Evolutionary conservation across 2,888 invertebrate genomes (phyloP), one percentile per base, ranked within the genome.

Genomic region (Lepidonotus clava): DNA sequence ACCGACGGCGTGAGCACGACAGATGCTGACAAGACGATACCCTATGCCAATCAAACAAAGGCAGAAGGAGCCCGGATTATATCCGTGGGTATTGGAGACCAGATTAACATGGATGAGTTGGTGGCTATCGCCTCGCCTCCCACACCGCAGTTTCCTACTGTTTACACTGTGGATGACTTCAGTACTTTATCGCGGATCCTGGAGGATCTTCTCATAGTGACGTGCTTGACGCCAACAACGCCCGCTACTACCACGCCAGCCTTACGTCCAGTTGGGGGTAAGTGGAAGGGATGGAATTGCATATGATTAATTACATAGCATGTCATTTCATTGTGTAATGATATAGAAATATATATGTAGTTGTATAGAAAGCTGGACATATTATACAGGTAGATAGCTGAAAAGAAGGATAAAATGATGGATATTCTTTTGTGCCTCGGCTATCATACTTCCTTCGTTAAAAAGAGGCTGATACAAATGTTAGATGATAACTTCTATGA

Each of bases 81-180:
- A 11, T 80, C 83, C 1, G 86, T 86, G 6, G 86, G 86, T 0
- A 83, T 86, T 34, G 80, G 83, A 18, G 21, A 53, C 36, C 46
- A 86, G 61, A 41, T 87, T 5, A 86, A 84, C 66, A 11, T 24
- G 32, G 61, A 2, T 0, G 87, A 87, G 61, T 66, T 87, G 86
- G 24, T 32, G 80, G 77, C 24, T 21, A 87, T 87, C 1, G 87
- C 87, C 40, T 86, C 86, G 21, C 38, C 36, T 0, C 80, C 80
- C 4, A 85, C 5, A 6, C 46, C 28, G 21, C 40, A 53, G 2
- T 61, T 28, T 18, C 11, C 32, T 0, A 83, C 76, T 5, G 84
- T 86, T 24, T 83, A 41, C 51, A 66, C 83, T 6, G 87, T 87
- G 40, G 51, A 51, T 8, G 87, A 86, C 80, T 87, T 86, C 76